These are phyloP conservation scores for Synergus umbraculus DNA, from an alignment of 2,888 invertebrate genomes.

Conservation along the genomic window DNA sequence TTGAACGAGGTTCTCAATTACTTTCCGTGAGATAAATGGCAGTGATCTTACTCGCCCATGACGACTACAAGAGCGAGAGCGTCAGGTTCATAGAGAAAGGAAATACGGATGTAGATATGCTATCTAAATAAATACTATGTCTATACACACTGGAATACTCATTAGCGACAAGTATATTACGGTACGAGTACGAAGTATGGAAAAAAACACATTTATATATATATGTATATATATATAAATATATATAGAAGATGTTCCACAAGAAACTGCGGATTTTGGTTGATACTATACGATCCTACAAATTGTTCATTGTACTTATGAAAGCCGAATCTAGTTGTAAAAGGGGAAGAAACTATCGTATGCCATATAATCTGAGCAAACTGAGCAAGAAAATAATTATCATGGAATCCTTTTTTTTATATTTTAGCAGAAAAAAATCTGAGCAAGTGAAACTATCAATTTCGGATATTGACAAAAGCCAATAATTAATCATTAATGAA, in stretches of 20 bases:
- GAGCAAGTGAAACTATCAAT: slow-evolving; percentile 17
- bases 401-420: not conserved
- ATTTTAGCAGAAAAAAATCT: slow-evolving; percentile 6
- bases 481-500: not conserved
- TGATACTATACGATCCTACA: slow-evolving; percentile 13
- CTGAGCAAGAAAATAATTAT: not conserved
- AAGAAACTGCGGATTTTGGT: slow-evolving; percentile 7
- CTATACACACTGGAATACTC: slow-evolving; percentile 73
- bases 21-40: slow-evolving; percentile 46
- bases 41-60: slow-evolving; percentile 38
- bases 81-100: slow-evolving; percentile 50
- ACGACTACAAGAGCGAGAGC: slow-evolving; percentile 49
- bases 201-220: not conserved
- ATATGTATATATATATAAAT: not conserved
- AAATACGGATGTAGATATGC: slow-evolving; percentile 61
- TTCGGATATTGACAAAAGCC: not conserved
- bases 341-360: slow-evolving; percentile 6
- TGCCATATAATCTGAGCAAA: slow-evolving; percentile 26
- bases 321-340: not conserved
- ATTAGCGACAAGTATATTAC: slow-evolving; percentile 64
- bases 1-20: slow-evolving; percentile 13
- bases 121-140: slow-evolving; percentile 75
- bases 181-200: slow-evolving; percentile 54
- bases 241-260: slow-evolving; percentile 25
- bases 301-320: not conserved